Percentiles rank a stretch among this genome's conserved stretches.
phyloP scores from a whole-genome alignment of 2,113 vertebrate species.

The human (Homo sapiens) region GRCh38 chr6:79619501-79620000 shows the following conservation, averaged over 20 bases:
- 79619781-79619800: background rate
- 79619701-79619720: background rate
- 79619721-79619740: background rate
- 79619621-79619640: background rate
- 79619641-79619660: background rate
- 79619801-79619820: background rate
- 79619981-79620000: background rate
- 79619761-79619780: background rate
- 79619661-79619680: background rate
- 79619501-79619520: background rate
- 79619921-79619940: background rate
- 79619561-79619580: background rate
- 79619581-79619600: background rate
- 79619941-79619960: background rate
- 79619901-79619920: background rate
- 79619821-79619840: background rate
- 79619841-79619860: background rate
- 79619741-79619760: background rate
- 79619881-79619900: background rate
- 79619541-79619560: background rate
- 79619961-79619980: conserved; percentile 7
- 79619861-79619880: background rate
- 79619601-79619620: background rate
- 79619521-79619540: background rate
- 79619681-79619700: background rate